These are phyloP conservation scores for Neotoma lepida DNA, from an alignment of 2,113 vertebrate species.

Conservation along the genomic window DNA sequence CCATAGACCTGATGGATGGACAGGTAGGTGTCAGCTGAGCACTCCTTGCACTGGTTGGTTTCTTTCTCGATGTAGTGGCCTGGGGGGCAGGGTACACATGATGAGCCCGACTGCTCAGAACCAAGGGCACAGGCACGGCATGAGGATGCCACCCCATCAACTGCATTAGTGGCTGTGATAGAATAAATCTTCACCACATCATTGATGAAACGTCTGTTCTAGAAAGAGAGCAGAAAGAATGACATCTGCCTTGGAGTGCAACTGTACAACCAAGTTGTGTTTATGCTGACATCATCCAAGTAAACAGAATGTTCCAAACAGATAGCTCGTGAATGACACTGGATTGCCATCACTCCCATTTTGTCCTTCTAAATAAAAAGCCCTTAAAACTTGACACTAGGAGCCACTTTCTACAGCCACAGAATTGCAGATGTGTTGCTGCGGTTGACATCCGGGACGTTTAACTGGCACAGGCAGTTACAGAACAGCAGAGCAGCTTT, in stretches of 20 bases:
- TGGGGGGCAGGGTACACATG: conserved; percentile 94
- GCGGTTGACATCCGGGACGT: background rate
- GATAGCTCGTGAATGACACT: background rate
- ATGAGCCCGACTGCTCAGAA: conserved; percentile 87
- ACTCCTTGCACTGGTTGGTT: conserved; percentile 93
- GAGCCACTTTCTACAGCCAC: background rate
- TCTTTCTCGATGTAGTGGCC: conserved; percentile 94
- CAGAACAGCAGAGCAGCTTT: background rate
- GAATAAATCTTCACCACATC: conserved; percentile 96
- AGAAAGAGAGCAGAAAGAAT: conserved; percentile 77
- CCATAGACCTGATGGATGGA: conserved; percentile 91
- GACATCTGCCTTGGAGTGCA: conserved; percentile 34
- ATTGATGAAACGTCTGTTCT: conserved; percentile 91
- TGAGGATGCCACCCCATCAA: conserved; percentile 92
- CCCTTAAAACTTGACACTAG: background rate
- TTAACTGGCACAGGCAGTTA: background rate
- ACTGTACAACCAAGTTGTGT: background rate
- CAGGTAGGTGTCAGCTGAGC: conserved; percentile 91
- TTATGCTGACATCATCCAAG: conserved; percentile 19
- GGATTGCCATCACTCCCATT: background rate
- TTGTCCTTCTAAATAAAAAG: background rate
- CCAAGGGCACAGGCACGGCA: conserved; percentile 94
- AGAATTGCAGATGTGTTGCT: background rate
- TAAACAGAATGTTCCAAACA: background rate
- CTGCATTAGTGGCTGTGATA: conserved; percentile 91